Percentiles rank a stretch among this genome's conserved stretches.
These are phyloP conservation scores for Chrysomallon squamiferum DNA, from an alignment of 1,140 invertebrate genomes.

Conservation along the genomic window DNA sequence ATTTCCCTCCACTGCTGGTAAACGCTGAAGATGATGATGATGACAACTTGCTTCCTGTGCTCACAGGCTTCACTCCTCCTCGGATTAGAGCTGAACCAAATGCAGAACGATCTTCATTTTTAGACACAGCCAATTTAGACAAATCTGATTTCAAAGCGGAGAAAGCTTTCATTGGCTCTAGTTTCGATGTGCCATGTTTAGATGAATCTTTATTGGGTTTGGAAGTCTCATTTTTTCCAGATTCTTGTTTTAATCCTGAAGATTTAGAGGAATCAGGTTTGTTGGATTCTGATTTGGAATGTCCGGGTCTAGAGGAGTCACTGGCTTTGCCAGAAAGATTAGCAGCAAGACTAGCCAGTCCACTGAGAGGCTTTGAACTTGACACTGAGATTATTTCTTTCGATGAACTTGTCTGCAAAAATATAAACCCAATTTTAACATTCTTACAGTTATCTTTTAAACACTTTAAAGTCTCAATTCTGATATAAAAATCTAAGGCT, in stretches of 20 bases:
- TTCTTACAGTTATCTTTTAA: too few relatives aligned
- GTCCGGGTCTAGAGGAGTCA: constrained; percentile 33
- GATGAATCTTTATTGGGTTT: constrained; percentile 17
- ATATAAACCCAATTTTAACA: too few relatives aligned
- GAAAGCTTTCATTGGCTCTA: constrained; percentile 15
- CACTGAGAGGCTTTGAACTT: constrained; percentile 56
- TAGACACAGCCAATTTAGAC: neutral
- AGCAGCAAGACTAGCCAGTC: constrained; percentile 62
- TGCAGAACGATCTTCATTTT: neutral
- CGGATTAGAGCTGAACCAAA: too few relatives aligned
- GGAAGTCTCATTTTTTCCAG: neutral
- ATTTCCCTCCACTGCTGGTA: constrained; percentile 4
- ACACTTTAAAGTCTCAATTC: too few relatives aligned
- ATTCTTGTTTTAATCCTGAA: neutral
- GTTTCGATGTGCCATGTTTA: constrained; percentile 17
- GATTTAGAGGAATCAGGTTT: constrained; percentile 16
- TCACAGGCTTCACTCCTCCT: too few relatives aligned
- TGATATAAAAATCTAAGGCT: too few relatives aligned
- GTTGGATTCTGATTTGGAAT: constrained; percentile 18
- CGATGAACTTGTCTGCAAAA: too few relatives aligned
- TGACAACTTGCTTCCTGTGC: constrained; percentile 5
- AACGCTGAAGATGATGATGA: constrained; percentile 28
- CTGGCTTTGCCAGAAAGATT: constrained; percentile 56
- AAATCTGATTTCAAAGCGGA: constrained; percentile 13
- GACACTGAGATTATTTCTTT: neutral